Percentiles rank a stretch among this genome's conserved stretches.
Evolutionary conservation across 2,113 vertebrate genomes (phyloP).

Genomic region (Equus quagga): DNA sequence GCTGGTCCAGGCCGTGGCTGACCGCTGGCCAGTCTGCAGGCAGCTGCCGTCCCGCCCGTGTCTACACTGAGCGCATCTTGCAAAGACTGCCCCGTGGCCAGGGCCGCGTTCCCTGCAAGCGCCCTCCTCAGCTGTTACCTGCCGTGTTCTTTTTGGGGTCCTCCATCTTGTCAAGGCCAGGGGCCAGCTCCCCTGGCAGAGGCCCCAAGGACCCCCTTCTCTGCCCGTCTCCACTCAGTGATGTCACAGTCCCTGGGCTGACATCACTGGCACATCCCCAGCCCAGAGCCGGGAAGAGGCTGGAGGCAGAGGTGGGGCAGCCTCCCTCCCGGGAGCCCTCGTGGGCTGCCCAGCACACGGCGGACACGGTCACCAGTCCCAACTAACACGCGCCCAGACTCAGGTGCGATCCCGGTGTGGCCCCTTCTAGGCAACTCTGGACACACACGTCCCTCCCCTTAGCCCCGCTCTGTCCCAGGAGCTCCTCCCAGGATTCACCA

Average conservation of each 20-base stretch:
- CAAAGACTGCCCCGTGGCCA: no score
- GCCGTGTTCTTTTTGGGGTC: not conserved
- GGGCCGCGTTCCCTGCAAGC: not conserved
- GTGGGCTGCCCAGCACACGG: accelerated
- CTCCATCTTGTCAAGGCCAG: constrained; percentile 56
- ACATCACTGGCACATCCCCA: constrained; percentile 44
- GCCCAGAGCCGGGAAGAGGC: not conserved
- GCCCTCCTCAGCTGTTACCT: constrained; percentile 48
- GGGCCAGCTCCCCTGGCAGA: not conserved
- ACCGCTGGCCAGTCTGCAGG: not conserved
- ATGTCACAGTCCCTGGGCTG: constrained; percentile 77
- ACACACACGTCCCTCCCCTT: not conserved
- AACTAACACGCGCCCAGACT: not conserved
- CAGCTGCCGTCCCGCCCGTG: not conserved
- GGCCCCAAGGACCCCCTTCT: not conserved
- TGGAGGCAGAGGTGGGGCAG: not conserved
- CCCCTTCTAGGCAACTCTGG: not conserved
- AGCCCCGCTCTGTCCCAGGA: not conserved
- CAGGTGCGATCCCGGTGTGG: not conserved
- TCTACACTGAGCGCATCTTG: not conserved
- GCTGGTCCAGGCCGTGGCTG: not conserved
- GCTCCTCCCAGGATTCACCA: not conserved
- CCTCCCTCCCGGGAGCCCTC: no score
- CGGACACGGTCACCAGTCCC: accelerated
- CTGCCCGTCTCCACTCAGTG: constrained; percentile 49